A percentile compares a stretch with the other conserved stretches of the same genome.
These are phyloP conservation scores for Embidobia sp. DNA, from an alignment of 2,888 invertebrate genomes.

Conservation along the genomic window DNA sequence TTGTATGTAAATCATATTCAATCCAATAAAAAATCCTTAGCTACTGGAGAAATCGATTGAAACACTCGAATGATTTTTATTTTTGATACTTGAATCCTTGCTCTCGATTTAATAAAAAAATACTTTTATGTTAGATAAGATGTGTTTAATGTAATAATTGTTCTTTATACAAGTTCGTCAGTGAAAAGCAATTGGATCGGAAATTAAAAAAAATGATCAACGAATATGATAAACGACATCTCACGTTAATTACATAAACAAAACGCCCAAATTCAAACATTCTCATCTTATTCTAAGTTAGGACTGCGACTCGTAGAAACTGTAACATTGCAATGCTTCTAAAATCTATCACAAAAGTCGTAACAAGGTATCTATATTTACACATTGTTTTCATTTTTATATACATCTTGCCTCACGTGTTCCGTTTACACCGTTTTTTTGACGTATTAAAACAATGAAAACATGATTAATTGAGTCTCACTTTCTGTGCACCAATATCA, in stretches of 20 bases:
- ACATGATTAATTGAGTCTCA: too few species aligned
- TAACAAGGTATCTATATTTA: slow-evolving; percentile 55
- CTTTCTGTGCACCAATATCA: too few species aligned
- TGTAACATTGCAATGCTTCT: slow-evolving; percentile 49
- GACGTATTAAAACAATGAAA: slow-evolving; percentile 1
- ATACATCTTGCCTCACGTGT: background rate
- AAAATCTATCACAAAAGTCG: slow-evolving; percentile 54
- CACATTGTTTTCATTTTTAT: slow-evolving; percentile 1
- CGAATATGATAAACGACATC: slow-evolving; percentile 28
- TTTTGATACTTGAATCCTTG: background rate
- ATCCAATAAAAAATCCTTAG: slow-evolving; percentile 35
- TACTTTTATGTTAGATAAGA: slow-evolving; percentile 27
- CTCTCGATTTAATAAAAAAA: slow-evolving; percentile 3
- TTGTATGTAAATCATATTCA: slow-evolving; percentile 38
- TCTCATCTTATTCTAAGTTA: slow-evolving; percentile 27
- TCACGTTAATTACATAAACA: slow-evolving; percentile 20
- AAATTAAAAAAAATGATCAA: slow-evolving; percentile 30
- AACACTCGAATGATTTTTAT: background rate
- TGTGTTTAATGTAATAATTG: slow-evolving; percentile 34
- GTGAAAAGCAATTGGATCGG: slow-evolving; percentile 36
- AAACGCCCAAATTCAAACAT: slow-evolving; percentile 29
- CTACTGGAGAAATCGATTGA: slow-evolving; percentile 8
- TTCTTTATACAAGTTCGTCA: slow-evolving; percentile 52
- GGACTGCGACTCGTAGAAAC: slow-evolving; percentile 51
- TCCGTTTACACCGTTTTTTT: background rate